Evolutionary conservation across 2,797 vertebrate genomes (phyloP).

Genomic region (Podarcis lilfordi): DNA sequence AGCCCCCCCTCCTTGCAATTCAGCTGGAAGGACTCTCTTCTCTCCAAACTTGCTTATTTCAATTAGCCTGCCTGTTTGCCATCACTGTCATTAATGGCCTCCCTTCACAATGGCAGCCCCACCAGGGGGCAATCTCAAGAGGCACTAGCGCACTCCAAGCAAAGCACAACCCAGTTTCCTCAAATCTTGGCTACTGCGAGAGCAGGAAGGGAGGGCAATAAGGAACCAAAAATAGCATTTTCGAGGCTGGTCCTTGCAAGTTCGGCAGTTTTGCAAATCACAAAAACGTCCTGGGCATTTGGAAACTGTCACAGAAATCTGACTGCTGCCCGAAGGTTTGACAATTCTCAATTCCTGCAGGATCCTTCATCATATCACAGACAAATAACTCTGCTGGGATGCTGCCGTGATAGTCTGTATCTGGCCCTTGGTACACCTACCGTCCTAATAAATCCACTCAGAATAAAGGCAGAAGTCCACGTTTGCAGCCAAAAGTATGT

Average conservation of each 20-base stretch:
- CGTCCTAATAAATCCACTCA: background rate
- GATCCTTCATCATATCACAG: background rate
- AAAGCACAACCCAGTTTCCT: background rate
- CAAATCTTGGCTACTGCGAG: background rate
- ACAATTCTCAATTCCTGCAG: background rate
- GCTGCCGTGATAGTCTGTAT: background rate
- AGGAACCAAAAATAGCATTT: constrained; percentile 11
- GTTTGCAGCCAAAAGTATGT: background rate
- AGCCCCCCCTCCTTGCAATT: background rate
- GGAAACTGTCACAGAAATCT: background rate
- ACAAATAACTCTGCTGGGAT: background rate
- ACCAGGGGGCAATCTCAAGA: background rate
- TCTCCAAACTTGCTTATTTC: background rate
- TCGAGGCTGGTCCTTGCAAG: constrained; percentile 3
- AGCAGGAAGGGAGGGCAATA: background rate
- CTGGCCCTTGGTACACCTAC: background rate
- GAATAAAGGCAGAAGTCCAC: background rate
- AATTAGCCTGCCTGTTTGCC: background rate
- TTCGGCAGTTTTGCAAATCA: constrained; percentile 10
- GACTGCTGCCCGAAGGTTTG: background rate
- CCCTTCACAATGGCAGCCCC: background rate
- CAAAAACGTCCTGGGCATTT: background rate
- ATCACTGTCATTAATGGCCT: background rate
- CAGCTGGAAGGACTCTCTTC: background rate
- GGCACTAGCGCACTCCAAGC: background rate